Evolutionary conservation across 2,797 vertebrate genomes (phyloP), one percentile per base, ranked within the genome.

Genomic region (Yasuhikotakia modesta): DNA sequence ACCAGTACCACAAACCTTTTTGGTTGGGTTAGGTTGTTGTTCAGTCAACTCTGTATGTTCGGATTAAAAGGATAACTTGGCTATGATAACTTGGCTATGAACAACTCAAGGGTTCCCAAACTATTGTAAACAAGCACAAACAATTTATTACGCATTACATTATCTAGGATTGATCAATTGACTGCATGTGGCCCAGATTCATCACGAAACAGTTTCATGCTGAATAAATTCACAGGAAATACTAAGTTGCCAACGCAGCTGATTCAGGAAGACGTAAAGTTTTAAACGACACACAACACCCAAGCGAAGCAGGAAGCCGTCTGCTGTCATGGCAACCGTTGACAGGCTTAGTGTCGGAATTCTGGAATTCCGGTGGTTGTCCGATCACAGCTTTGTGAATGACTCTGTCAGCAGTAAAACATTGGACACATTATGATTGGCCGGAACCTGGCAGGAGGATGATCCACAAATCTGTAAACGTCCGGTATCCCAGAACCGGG

Each of bases 371-470:
- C 43, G 87, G 70, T 0, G 88, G 88, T 88, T 92, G 88, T 79
- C 93, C 93, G 21, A 85, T 92, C 12, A 97, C 97, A 98, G 82
- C 68, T 89, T 87, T 2, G 81, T 91, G n/a, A n/a, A n/a, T n/a
- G n/a, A n/a, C n/a, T n/a, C n/a, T n/a, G 11, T 96, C 93, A 0
- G 95, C 96, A 76, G 91, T 91, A 88, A 98, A 98, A 72, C 91
- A 90, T 88, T 98, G 95, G 67, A 91, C 84, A 32, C 90, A 94
- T 83, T 92, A 93, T n/a, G 94, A 94, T 87, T 95, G 94, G 67
- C 85, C 89, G 92, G 91, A 98, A 99, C 82, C 91, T 89, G 81
- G 90, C 87, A 0, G 93, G 92, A 79, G 93, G 90, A 61, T 64
- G 65, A 83, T 95, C 94, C 48, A 89, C 86, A 3, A 90, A 86